Conservation (phyloP, 2,113 vertebrate species). For the Hucho hucho region DNA sequence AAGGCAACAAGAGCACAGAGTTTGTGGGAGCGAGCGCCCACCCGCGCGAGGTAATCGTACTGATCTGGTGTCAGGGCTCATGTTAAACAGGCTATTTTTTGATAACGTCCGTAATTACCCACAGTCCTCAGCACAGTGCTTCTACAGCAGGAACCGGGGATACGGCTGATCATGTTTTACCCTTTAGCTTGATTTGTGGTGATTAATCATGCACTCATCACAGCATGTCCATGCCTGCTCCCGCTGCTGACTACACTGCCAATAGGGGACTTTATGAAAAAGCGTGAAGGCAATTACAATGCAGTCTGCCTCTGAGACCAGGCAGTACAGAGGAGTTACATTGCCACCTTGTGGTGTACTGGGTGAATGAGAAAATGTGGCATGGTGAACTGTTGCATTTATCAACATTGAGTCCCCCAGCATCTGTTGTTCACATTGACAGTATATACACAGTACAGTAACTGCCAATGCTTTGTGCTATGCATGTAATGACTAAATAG, state of each 20-base stretch:
- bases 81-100: constrained; percentile 44
- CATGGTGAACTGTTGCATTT: neutral
- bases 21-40: too few relatives aligned
- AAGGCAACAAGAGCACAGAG: constrained; percentile 28
- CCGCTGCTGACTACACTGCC: neutral
- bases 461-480: too few relatives aligned
- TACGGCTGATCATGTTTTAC: constrained; percentile 35
- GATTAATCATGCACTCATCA: constrained; percentile 36
- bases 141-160: constrained; percentile 21
- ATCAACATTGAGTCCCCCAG: too few relatives aligned
- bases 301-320: neutral
- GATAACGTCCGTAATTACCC: constrained; percentile 42
- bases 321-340: neutral
- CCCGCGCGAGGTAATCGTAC: constrained; percentile 21
- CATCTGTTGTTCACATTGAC: too few relatives aligned
- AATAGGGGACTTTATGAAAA: neutral
- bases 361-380: neutral
- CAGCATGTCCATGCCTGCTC: neutral
- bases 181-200: constrained; percentile 28
- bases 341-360: constrained; percentile 46
- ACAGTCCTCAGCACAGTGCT: constrained; percentile 7
- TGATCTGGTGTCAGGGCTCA: constrained; percentile 39
- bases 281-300: neutral
- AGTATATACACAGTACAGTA: too few relatives aligned
- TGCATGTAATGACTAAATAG: too few relatives aligned